phyloP scores from a whole-genome alignment of 2,888 invertebrate genomes.

The Ornithoptera priamus region DNA sequence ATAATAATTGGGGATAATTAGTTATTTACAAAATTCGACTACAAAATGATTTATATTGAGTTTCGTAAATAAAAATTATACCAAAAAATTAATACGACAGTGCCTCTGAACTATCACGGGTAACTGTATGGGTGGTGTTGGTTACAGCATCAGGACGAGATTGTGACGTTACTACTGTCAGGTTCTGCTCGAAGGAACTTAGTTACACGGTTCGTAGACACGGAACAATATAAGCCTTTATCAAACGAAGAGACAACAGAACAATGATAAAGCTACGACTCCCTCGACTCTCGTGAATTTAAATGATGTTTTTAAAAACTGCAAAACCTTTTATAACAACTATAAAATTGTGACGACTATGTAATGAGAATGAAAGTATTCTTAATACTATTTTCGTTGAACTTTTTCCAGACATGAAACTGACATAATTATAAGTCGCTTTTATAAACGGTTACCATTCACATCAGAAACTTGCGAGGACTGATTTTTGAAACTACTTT shows the following conservation, averaged over 20 bases:
- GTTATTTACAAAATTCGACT: too few species aligned
- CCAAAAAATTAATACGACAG: neutral
- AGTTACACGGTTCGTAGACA: conserved; percentile 68
- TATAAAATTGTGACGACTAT: neutral
- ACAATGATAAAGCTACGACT: conserved; percentile 11
- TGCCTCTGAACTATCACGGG: conserved; percentile 11
- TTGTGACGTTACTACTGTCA: conserved; percentile 53
- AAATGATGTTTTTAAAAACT: neutral
- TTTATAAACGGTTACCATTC: neutral
- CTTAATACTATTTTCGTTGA: neutral
- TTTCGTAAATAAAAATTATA: neutral
- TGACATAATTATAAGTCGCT: neutral
- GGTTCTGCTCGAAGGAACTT: conserved; percentile 68
- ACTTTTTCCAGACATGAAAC: neutral
- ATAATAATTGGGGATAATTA: too few species aligned
- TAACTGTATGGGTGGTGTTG: conserved; percentile 52
- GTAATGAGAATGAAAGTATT: neutral
- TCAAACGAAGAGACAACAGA: conserved; percentile 15
- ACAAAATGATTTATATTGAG: too few species aligned
- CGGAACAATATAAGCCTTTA: conserved; percentile 51
- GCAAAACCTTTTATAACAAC: neutral
- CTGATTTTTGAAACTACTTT: too few species aligned
- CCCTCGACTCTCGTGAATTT: neutral
- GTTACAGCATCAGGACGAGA: conserved; percentile 55
- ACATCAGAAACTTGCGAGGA: neutral